Evolutionary conservation across 2,888 invertebrate species (phyloP).

Genomic region (Allygus modestus): DNA sequence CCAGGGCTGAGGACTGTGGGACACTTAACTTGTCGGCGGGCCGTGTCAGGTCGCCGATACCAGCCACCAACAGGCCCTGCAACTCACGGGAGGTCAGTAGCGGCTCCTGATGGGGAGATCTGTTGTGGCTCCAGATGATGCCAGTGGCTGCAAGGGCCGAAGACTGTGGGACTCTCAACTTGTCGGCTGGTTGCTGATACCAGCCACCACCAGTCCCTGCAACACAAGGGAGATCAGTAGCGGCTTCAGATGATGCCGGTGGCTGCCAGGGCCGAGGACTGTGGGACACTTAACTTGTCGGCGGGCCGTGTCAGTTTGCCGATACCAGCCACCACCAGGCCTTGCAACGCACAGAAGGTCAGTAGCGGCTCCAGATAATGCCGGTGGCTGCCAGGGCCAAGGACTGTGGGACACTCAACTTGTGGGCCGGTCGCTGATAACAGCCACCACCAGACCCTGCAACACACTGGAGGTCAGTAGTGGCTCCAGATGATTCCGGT

Average conservation of each 20-base stretch:
- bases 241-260: conserved; percentile 98
- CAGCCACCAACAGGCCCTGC: conserved; percentile 92
- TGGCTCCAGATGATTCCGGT: conserved; percentile 98
- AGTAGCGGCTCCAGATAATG: conserved; percentile 96
- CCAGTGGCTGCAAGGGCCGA: conserved; percentile 92
- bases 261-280: conserved; percentile 89
- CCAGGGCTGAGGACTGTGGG: conserved; percentile 88
- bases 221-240: no score
- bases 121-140: conserved; percentile 95
- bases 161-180: conserved; percentile 90
- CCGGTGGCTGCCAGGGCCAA: conserved; percentile 92
- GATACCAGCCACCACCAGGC: conserved; percentile 91
- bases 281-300: conserved; percentile 89
- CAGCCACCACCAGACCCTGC: conserved; percentile 91
- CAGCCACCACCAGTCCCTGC: conserved; percentile 91
- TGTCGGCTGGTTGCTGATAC: conserved; percentile 94
- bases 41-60: conserved; percentile 91
- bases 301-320: conserved; percentile 94
- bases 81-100: no score
- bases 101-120: no score
- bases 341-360: conserved; percentile 78
- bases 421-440: conserved; percentile 94
- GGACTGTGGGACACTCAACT: conserved; percentile 90
- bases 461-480: no score
- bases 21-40: conserved; percentile 94